Base-by-base conservation (phyloP, 2,113 vertebrate genomes). In the Brachirus orientalis region DNA sequence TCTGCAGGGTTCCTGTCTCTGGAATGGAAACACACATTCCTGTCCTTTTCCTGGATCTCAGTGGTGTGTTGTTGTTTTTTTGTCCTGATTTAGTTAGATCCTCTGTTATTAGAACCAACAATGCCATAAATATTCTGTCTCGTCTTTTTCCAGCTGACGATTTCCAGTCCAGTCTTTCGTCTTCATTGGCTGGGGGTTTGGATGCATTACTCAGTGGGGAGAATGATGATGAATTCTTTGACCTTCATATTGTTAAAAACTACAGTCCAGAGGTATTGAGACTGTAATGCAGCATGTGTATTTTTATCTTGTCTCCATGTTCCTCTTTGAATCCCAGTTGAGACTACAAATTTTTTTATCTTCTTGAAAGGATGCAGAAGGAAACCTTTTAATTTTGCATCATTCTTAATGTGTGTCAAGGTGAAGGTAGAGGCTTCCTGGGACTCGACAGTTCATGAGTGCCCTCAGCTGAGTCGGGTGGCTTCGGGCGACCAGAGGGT, bases 11-110 rank as follows among this genome's bases (percentile, higher is more conserved):
- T 38, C 96, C 97, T 4, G 94, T 95, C 50, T 81, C 95, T 46
- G 97, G 97, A 57, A 99, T 99, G 97, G 97, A 99, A 82, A 96
- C 94, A 0, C 97, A 99, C 83, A 94, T 98, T 83, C 96, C 97
- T 2, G 97, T 98, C 67, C 94, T 98, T 75, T 99, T 97, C 88
- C 94, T 99, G 62, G 96, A 98, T 80, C 90, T 99, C 82, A 98
- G 95, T 54, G 94, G 97, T 99, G 91, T 22, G 85, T 88, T 12
- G 69, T 17, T 52, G 3, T 19, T 33, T 61, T 36, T 19, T 59
- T 4, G 0, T 18, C n/a, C 16, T 10, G 8, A 14, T 19, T 54
- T 63, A 18, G n/a, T 17, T 12, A 1, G 47, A 18, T 18, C 22
- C 18, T 3, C 9, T 0, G 19, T 38, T 50, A 14, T 55, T 22